Conservation (phyloP, 1,140 invertebrate genomes). For the Bombyx mori region DNA sequence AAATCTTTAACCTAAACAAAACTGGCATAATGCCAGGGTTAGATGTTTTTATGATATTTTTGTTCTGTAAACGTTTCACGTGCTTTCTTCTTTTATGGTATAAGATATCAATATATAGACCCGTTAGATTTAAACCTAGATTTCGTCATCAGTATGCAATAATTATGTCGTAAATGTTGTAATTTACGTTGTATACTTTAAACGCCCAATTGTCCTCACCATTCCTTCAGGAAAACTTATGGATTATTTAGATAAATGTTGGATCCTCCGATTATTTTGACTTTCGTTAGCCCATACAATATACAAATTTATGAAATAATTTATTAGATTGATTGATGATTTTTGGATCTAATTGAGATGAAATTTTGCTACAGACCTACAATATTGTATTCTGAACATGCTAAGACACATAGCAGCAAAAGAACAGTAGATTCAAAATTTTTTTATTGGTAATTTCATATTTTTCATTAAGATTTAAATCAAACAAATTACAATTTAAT, state of each 20-base stretch:
- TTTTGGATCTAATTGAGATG: too few relatives aligned
- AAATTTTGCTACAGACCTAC: not conserved
- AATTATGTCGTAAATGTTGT: too few relatives aligned
- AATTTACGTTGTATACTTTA: too few relatives aligned
- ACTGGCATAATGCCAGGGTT: slow-evolving; percentile 45
- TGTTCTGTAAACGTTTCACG: slow-evolving; percentile 46
- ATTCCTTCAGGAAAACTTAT: not conserved
- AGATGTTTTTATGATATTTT: slow-evolving; percentile 62
- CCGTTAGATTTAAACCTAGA: too few relatives aligned
- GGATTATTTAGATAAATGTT: not conserved
- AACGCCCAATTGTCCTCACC: not conserved
- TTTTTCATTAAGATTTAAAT: not conserved
- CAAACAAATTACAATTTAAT: not conserved
- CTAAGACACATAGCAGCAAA: too few relatives aligned
- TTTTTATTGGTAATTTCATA: not conserved
- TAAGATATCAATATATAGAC: slow-evolving; percentile 12
- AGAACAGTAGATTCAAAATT: not conserved
- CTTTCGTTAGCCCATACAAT: not conserved
- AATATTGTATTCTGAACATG: not conserved
- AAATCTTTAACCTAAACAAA: slow-evolving; percentile 38
- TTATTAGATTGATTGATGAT: too few relatives aligned
- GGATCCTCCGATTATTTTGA: not conserved
- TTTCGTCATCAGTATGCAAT: too few relatives aligned
- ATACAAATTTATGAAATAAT: too few relatives aligned
- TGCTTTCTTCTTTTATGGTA: slow-evolving; percentile 53